Base-by-base conservation (phyloP, 2,113 vertebrate genomes). In the Eonycteris spelaea region DNA sequence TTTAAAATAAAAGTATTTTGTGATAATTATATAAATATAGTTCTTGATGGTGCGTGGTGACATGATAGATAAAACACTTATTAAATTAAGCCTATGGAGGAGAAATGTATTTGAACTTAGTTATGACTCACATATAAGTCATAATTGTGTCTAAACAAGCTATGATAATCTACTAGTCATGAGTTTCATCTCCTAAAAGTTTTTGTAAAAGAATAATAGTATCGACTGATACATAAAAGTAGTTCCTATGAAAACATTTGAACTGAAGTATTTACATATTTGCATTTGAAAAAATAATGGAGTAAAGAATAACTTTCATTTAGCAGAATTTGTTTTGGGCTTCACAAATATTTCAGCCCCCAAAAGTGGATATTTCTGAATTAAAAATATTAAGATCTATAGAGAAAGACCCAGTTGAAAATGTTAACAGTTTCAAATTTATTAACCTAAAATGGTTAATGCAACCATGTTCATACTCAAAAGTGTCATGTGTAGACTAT, bases 311-410 rank as follows among this genome's bases (percentile, higher is more conserved):
- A 61, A 40, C n/a, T 77, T 16, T 2, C 43, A 53, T 55, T 75
- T 74, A 94, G 19, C 79, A 73, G 59, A 87, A 61, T 82, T 94
- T 53, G 5, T 91, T 73, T 4, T 57, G 59, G 57, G 16, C 30
- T 70, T 77, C 30, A 21, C 5, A 84, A 33, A 30, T 86, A 38
- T 57, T 68, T 90, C 2, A 86, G 43, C 35, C 51, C 53, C 11
- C n/a, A 61, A 14, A 87, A 93, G n/a, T 79, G 57, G 51, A n/a
- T 78, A 51, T 67, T 93, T 97, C 35, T 73, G 26, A 78, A 28
- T 79, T 93, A 26, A 78, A 71, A 92, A 59, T 38, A 40, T 35
- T 45, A 77, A 84, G 28, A 1, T 89, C 55, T 91, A 4, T 13
- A 86, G 11, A 43, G 35, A 80, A 93, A 35, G 43, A 43, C 13